These are phyloP conservation scores for Neoitamus cyanurus DNA, from an alignment of 2,888 invertebrate genomes.

Conservation along the genomic window DNA sequence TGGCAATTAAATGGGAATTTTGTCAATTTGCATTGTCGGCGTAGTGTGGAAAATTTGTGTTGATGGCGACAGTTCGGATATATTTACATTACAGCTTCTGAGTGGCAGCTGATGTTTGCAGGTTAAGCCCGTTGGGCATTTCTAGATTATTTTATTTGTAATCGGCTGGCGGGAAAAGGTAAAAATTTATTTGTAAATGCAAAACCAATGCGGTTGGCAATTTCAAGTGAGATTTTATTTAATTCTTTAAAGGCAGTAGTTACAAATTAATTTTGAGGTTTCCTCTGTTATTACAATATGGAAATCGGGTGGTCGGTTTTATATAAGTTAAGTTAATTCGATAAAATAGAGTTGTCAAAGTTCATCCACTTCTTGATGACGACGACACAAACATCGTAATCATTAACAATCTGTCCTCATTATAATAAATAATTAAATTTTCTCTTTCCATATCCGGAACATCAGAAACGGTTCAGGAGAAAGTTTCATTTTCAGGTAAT, in stretches of 20 bases:
- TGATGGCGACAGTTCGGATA: background rate
- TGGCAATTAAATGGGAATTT: slow-evolving; percentile 1
- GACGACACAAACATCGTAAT: no score
- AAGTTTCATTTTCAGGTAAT: no score
- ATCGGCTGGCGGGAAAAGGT: background rate
- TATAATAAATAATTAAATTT: no score
- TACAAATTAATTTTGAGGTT: background rate
- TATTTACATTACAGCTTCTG: background rate
- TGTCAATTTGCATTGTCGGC: background rate
- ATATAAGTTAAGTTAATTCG: no score
- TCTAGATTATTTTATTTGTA: background rate
- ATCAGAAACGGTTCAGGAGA: no score
- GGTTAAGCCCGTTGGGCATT: background rate
- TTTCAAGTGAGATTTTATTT: background rate
- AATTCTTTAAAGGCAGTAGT: background rate
- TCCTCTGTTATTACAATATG: background rate
- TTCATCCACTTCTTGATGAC: no score
- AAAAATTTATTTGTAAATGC: background rate
- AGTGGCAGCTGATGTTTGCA: background rate
- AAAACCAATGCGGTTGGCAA: background rate
- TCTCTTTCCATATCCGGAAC: no score
- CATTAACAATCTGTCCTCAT: no score
- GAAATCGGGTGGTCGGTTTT: background rate
- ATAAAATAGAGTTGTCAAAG: no score
- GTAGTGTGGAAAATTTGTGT: background rate